A percentile compares a stretch with the other conserved stretches of the same genome.
These are phyloP conservation scores for Festucalex cinctus DNA, from an alignment of 2,113 vertebrate genomes.

Conservation along the genomic window DNA sequence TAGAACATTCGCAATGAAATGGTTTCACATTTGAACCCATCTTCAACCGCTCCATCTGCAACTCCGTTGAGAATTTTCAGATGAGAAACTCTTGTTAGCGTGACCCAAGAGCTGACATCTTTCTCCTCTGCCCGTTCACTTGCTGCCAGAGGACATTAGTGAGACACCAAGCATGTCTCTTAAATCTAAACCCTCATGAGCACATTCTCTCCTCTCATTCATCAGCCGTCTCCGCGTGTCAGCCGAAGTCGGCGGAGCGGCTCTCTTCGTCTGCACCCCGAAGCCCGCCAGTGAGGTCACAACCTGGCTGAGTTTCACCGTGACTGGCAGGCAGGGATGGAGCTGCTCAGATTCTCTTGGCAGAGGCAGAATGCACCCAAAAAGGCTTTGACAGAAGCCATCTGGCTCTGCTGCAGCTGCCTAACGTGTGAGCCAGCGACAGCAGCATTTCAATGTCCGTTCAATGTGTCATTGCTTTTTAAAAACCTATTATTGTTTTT, in stretches of 20 bases:
- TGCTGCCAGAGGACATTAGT: slow-evolving; percentile 2
- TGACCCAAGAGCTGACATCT: slow-evolving; percentile 21
- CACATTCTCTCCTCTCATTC: slow-evolving; percentile 12
- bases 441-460: slow-evolving; percentile 11
- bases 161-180: slow-evolving; percentile 8
- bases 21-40: neutral
- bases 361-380: slow-evolving; percentile 28
- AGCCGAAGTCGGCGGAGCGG: slow-evolving; percentile 1
- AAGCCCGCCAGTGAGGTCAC: slow-evolving; percentile 37
- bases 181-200: slow-evolving; percentile 12
- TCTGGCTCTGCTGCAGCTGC: neutral
- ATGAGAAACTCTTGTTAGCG: slow-evolving; percentile 9
- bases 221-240: slow-evolving; percentile 12
- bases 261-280: slow-evolving; percentile 13
- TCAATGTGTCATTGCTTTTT: slow-evolving; percentile 2
- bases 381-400: slow-evolving; percentile 28
- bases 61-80: slow-evolving; percentile 4
- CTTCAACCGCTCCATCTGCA: neutral
- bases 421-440: neutral
- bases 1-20: neutral
- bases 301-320: slow-evolving; percentile 43
- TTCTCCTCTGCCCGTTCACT: neutral
- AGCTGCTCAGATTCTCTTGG: slow-evolving; percentile 32
- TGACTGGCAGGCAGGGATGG: slow-evolving; percentile 36
- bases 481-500: neutral